phyloP scores from a whole-genome alignment of 1,140 invertebrate species.

The Drosophila tani region DNA sequence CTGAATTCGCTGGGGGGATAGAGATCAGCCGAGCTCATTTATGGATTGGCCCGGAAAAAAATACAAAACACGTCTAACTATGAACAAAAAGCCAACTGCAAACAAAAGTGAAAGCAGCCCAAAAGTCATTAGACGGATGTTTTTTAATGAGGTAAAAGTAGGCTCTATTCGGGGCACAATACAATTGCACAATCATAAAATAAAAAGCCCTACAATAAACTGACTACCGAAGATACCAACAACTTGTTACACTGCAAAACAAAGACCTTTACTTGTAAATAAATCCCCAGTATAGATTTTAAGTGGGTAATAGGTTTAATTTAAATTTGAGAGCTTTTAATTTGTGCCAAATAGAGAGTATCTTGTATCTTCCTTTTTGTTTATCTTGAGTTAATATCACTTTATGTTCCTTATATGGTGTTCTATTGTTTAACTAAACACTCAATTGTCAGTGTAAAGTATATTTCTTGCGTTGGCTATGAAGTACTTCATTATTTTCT shows the following conservation, averaged over 20 bases:
- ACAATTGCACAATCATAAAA: slow-evolving; percentile 32
- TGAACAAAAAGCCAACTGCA: slow-evolving; percentile 13
- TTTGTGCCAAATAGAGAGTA: no score
- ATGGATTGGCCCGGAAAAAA: slow-evolving; percentile 43
- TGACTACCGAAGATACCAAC: slow-evolving; percentile 8
- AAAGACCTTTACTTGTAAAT: no score
- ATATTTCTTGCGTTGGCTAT: background rate
- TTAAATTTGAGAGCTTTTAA: background rate
- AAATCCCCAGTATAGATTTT: background rate
- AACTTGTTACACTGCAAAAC: slow-evolving; percentile 21
- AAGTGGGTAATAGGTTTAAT: no score
- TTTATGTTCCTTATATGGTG: background rate
- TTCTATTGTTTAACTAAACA: background rate
- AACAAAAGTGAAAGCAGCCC: slow-evolving; percentile 72
- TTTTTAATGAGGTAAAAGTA: slow-evolving; percentile 65
- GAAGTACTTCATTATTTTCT: background rate
- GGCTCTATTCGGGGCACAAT: slow-evolving; percentile 47
- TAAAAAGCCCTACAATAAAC: slow-evolving; percentile 26
- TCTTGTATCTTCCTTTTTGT: slow-evolving; percentile 20
- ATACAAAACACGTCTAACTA: slow-evolving; percentile 10
- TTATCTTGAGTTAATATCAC: background rate
- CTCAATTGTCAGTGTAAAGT: background rate
- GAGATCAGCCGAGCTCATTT: slow-evolving; percentile 50
- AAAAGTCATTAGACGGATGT: slow-evolving; percentile 59
- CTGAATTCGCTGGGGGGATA: slow-evolving; percentile 9